Evolutionary conservation across 92 coral and sea anemone species (phyloP).

Genomic region (Hydrozoanthus gracilis): DNA sequence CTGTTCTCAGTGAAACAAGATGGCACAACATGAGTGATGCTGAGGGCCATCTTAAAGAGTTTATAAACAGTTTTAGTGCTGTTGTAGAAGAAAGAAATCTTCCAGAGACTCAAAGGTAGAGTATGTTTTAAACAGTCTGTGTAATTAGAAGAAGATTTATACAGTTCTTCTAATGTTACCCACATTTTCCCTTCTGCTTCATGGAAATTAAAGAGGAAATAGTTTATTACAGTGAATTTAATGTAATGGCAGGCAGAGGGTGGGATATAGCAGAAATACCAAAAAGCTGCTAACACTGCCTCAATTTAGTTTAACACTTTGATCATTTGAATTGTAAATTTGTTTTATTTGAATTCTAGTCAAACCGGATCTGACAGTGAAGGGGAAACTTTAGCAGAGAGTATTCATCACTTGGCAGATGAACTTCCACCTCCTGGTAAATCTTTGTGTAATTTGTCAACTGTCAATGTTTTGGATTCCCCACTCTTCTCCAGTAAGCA

Average conservation of each 20-base stretch:
- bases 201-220: too few relatives aligned
- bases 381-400: constrained; percentile 31
- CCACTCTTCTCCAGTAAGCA: neutral
- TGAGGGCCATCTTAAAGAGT: neutral
- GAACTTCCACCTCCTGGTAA: constrained; percentile 35
- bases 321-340: too few relatives aligned
- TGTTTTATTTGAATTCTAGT: neutral
- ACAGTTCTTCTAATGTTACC: too few relatives aligned
- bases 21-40: neutral
- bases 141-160: too few relatives aligned
- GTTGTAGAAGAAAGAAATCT: neutral
- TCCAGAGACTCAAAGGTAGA: constrained; percentile 13
- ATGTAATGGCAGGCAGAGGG: too few relatives aligned
- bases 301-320: too few relatives aligned
- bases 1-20: neutral
- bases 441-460: neutral
- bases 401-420: constrained; percentile 35
- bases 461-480: neutral
- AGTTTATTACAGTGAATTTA: too few relatives aligned
- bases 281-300: too few relatives aligned
- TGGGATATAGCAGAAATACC: too few relatives aligned
- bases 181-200: too few relatives aligned
- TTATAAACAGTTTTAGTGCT: neutral
- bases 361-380: neutral
- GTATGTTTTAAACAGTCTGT: neutral